These are phyloP conservation scores for Patiria pectinifera DNA, from an alignment of 53 echinoderm and acorn worm genomes.

Conservation along the genomic window DNA sequence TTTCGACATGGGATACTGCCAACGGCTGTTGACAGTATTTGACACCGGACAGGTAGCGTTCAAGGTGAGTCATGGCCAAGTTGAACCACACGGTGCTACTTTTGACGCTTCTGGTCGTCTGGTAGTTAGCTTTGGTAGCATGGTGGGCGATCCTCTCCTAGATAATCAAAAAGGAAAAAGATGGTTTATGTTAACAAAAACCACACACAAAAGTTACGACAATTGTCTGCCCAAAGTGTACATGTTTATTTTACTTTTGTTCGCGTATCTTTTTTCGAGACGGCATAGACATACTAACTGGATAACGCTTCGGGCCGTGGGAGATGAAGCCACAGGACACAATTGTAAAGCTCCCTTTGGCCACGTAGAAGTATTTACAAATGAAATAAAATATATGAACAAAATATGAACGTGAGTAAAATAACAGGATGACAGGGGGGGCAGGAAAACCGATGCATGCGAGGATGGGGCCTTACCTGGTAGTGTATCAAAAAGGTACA, in stretches of 20 bases:
- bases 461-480: neutral
- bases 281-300: too few species aligned
- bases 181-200: neutral
- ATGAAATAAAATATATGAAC: too few species aligned
- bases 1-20: neutral
- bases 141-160: slow-evolving; percentile 56
- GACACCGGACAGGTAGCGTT: neutral
- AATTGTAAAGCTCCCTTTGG: too few species aligned
- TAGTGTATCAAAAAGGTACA: too few species aligned
- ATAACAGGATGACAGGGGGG: too few species aligned
- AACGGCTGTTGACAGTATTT: neutral
- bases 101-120: slow-evolving; percentile 25
- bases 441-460: too few species aligned
- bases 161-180: neutral
- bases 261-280: neutral
- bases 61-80: slow-evolving; percentile 37
- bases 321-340: too few species aligned
- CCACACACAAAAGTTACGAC: neutral
- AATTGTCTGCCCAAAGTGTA: neutral
- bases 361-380: too few species aligned
- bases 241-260: neutral
- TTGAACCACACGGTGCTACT: slow-evolving; percentile 61
- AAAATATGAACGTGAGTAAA: too few species aligned
- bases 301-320: too few species aligned
- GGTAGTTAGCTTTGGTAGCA: slow-evolving; percentile 6